Conservation (phyloP, 1,140 invertebrate species). For the Battus philenor region DNA sequence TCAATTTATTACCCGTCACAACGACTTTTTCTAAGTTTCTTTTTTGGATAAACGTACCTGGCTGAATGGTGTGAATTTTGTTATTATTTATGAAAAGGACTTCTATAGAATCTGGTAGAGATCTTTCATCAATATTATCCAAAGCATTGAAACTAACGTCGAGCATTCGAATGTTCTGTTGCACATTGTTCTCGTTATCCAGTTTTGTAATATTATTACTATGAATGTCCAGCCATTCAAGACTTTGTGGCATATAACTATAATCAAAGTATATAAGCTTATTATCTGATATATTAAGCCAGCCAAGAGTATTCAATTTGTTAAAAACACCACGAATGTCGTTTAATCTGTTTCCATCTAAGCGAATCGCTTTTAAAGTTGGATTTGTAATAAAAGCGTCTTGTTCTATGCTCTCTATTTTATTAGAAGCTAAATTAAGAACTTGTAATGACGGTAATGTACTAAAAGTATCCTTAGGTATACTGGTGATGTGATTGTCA, state of each 20-base stretch:
- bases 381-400: conserved; percentile 81
- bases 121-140: conserved; percentile 80
- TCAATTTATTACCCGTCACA: conserved; percentile 85
- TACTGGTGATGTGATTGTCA: conserved; percentile 81
- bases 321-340: conserved; percentile 83
- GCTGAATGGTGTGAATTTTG: conserved; percentile 82
- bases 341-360: conserved; percentile 81
- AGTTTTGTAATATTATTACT: conserved; percentile 81
- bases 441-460: conserved; percentile 81
- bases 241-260: conserved; percentile 79
- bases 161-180: conserved; percentile 85
- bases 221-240: conserved; percentile 86
- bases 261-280: conserved; percentile 83
- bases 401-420: conserved; percentile 80
- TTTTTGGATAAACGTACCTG: conserved; percentile 86
- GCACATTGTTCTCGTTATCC: conserved; percentile 87
- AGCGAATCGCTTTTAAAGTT: conserved; percentile 80
- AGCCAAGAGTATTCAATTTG: conserved; percentile 80
- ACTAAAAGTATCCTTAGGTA: conserved; percentile 81
- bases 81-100: conserved; percentile 88
- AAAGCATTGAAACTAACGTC: conserved; percentile 87
- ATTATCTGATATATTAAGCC: conserved; percentile 85
- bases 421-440: conserved; percentile 83
- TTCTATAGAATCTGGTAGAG: conserved; percentile 85
- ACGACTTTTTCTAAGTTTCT: conserved; percentile 84